Evolutionary conservation across 2,113 vertebrate species (phyloP).

Genomic region (Suncus etruscus): DNA sequence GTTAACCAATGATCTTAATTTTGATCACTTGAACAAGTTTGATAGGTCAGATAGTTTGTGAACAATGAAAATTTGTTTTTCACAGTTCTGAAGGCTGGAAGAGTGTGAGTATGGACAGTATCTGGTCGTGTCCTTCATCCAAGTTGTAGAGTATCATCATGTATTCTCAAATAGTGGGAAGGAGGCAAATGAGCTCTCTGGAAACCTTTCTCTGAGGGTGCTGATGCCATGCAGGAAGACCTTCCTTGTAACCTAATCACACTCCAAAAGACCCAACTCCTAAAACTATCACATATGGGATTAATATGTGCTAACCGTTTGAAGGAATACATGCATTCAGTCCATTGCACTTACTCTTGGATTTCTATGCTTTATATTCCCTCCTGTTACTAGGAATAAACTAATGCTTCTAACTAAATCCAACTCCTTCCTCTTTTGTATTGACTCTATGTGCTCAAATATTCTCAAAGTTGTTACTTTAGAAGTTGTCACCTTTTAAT

Average conservation of each 20-base stretch:
- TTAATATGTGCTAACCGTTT: not conserved
- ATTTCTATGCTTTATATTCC: not conserved
- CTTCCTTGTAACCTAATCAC: not conserved
- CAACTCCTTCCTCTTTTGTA: not conserved
- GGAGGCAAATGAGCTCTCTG: not conserved
- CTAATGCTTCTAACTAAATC: not conserved
- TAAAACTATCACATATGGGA: not conserved
- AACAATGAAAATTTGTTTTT: not conserved
- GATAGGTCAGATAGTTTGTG: not conserved
- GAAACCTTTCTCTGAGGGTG: not conserved
- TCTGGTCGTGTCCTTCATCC: not conserved
- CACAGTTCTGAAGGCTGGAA: not conserved
- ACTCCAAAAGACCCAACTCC: not conserved
- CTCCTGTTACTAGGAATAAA: not conserved
- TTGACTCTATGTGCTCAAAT: not conserved
- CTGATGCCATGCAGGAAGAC: not conserved
- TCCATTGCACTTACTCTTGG: not conserved
- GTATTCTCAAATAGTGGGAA: not conserved
- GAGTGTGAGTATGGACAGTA: not conserved
- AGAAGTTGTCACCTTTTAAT: not conserved
- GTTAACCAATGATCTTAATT: not conserved
- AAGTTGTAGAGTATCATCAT: not conserved
- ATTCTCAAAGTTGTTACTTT: not conserved
- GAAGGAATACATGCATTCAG: not conserved
- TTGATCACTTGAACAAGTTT: not conserved